phyloP scores from a whole-genome alignment of 2,888 invertebrate genomes.

The Drosophila vallismaia region DNA sequence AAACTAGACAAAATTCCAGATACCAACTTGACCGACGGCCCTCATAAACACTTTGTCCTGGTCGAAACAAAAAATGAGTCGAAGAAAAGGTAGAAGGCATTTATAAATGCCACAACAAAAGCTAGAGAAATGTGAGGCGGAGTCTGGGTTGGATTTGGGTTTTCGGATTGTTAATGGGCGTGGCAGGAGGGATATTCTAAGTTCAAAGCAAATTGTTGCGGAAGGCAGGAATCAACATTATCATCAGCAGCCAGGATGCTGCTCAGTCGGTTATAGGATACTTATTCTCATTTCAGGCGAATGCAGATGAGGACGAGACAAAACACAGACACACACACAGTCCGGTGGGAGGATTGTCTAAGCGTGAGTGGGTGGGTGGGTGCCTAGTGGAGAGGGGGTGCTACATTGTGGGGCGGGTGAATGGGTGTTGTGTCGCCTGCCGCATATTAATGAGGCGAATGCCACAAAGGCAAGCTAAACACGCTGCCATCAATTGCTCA shows the following conservation, averaged over 20 bases:
- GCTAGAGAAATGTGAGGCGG: constrained; percentile 29
- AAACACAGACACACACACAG: constrained; percentile 27
- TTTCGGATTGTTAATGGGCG: constrained; percentile 12
- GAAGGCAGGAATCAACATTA: constrained; percentile 79
- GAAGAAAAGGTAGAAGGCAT: constrained; percentile 48
- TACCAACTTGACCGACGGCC: constrained; percentile 35
- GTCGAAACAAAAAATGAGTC: constrained; percentile 11
- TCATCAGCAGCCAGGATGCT: constrained; percentile 65
- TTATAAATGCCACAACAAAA: constrained; percentile 49
- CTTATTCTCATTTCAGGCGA: constrained; percentile 49
- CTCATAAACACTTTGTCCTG: constrained; percentile 47
- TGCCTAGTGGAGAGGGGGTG: not conserved
- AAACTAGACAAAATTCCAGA: constrained; percentile 42
- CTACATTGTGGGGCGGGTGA: constrained; percentile 3
- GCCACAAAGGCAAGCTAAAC: constrained; percentile 36
- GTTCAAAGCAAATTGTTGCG: constrained; percentile 80
- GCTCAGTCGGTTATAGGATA: constrained; percentile 59
- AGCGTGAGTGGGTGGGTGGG: constrained; percentile 15
- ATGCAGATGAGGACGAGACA: constrained; percentile 56
- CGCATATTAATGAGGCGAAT: constrained; percentile 74
- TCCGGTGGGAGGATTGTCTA: constrained; percentile 31
- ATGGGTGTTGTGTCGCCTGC: constrained; percentile 59
- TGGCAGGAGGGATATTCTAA: constrained; percentile 24
- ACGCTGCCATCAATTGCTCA: constrained; percentile 72
- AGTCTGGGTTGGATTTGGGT: constrained; percentile 19